Base-by-base conservation (phyloP, 2,797 vertebrate genomes). In the Meda fulgida region DNA sequence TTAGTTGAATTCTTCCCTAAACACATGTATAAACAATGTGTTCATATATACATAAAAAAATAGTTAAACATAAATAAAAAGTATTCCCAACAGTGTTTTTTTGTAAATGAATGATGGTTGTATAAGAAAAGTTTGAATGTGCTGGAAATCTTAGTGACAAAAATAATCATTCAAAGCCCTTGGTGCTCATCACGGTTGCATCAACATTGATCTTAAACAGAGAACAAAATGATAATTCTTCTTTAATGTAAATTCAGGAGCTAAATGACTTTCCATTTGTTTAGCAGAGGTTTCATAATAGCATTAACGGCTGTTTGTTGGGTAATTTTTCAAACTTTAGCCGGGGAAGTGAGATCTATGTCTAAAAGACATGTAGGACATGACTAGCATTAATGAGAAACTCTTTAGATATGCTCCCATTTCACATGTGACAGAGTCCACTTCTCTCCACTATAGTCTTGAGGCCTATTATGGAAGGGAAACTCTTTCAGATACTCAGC, bases 401-500 rank as follows among this genome's bases (percentile, higher is more conserved):
- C 26, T 71, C 36, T 70, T 72, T 72, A 82, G 53, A 72, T 43
- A 81, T 1, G 38, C n/a, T 72, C 26, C 46, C 18, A 72, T 81
- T 72, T 81, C n/a, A 63, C 40, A 63, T 43, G 36, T 1, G 7
- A 63, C 77, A 63, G 51, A n/a, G 40, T 66, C 10, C 7, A 72
- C 69, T 72, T 82, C 40, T 80, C 21, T 80, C 53, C n/a, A 58
- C 10, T 9, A 48, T 58, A 73, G 13, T 46, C 69, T 48, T 46
- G 60, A 66, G 26, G 46, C 4, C 36, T 23, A 31, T 70, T 67
- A 78, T 71, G 16, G n/a, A 48, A 38, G 31, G 31, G 34, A 66
- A 80, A 43, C 46, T 81, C 51, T 51, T 75, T 53, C 43, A 80
- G 58, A 73, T 43, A 65, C 19, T 77, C 38, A 78, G 46, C 14